Percentiles rank a stretch among this genome's conserved stretches.
Evolutionary conservation across 1,140 invertebrate species (phyloP).

Genomic region (Riptortus pedestris): DNA sequence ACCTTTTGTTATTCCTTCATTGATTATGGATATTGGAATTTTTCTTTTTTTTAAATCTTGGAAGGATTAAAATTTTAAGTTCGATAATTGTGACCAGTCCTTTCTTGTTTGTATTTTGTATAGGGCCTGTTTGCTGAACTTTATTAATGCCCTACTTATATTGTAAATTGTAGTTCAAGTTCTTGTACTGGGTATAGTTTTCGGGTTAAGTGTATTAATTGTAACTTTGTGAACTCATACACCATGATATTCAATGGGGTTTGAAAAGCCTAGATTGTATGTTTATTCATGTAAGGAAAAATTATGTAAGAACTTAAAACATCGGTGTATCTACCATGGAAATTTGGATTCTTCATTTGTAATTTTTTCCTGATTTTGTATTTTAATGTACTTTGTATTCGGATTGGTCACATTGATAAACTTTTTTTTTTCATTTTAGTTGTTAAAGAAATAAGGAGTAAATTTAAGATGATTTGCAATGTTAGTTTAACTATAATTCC

Average conservation of each 20-base stretch:
- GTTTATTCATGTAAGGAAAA: not conserved
- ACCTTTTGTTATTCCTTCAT: constrained; percentile 8
- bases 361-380: not conserved
- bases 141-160: constrained; percentile 4
- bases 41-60: not conserved
- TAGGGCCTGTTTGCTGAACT: not conserved
- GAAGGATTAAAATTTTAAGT: constrained; percentile 4
- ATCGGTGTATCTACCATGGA: not conserved
- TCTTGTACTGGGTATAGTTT: not conserved
- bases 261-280: not conserved
- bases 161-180: constrained; percentile 10
- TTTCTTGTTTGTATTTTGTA: constrained; percentile 10
- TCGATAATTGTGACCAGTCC: constrained; percentile 15
- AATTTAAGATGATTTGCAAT: not conserved
- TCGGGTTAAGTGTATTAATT: not conserved
- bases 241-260: constrained; percentile 1
- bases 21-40: too few relatives aligned
- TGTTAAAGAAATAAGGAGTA: not conserved
- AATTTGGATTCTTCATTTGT: not conserved
- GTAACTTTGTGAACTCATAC: not conserved
- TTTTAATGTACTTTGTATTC: constrained; percentile 14
- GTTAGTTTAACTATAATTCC: too few relatives aligned
- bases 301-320: not conserved
- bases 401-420: constrained; percentile 13
- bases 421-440: not conserved